Evolutionary conservation across 2,888 invertebrate species (phyloP), one percentile per base, ranked within the genome.

Genomic region (Coecobrya sp.): DNA sequence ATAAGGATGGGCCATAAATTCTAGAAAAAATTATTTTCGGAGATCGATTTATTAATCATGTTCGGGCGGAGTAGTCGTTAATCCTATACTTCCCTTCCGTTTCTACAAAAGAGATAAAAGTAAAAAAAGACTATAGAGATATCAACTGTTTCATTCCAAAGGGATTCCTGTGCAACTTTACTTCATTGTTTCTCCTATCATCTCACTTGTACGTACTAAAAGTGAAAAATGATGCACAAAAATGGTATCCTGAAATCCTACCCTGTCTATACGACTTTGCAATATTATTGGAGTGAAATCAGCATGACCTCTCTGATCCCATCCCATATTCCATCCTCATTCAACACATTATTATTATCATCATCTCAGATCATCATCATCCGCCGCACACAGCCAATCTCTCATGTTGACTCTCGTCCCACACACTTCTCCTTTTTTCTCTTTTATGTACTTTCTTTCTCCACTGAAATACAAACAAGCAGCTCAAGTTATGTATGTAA

Each of bases 301-400:
- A 52, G 52, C 52, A 52, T 52, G 52, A 52, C n/a, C 52, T 10
- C 52, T 10, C 59, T 59, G 59, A 59, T 59, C 59, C 59, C 19
- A 59, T 59, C 5, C 2, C 59, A 59, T 27, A 65, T 65, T 7
- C 36, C 36, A 27, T 65, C 16, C 27, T 5, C 27, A 36, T 36
- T 36, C 3, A 27, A 65, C 16, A 7, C 27, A 11, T 25, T 65
- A 65, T 25, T 65, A 65, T 65, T 27, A 25, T 27, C 16, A 19
- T 19, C 59, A 59, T 22, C 59, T 22, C n/a, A 59, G 19, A 59
- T 59, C 65, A 65, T 65, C n/a, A n/a, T n/a, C n/a, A n/a, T n/a
- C n/a, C n/a, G n/a, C n/a, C n/a, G n/a, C n/a, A n/a, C n/a, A n/a
- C n/a, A n/a, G n/a, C 27, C n/a, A 59, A 59, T 19, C 7, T 22